Evolutionary conservation across 2,797 vertebrate genomes (phyloP), one percentile per base, ranked within the genome.

Genomic region (Chloroceryle inda): DNA sequence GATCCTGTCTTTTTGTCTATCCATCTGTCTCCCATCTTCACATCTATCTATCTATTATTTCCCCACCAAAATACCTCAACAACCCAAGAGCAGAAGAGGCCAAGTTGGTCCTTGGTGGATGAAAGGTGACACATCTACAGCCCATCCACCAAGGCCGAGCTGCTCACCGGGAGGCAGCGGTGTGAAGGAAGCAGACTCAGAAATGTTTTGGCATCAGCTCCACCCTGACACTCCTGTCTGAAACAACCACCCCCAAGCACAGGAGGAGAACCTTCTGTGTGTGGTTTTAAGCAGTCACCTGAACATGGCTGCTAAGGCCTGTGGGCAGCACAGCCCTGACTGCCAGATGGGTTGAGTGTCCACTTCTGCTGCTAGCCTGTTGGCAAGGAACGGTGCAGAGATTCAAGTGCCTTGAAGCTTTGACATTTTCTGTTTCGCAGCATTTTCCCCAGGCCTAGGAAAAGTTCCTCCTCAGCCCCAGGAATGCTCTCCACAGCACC

Each of bases 11-110:
- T 94, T 95, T 90, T 87, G 96, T 96, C 95, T 91, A 74, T 88
- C 97, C 98, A 97, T 98, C 97, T 98, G 98, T 97, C 97, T 96
- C 96, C 91, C 78, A 93, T 94, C 96, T 97, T 97, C 42, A 40
- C 68, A 94, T 94, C 91, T 69, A 77, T 85, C 76, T 67, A 88
- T 50, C 38, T 12, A 38, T 38, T 11, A 53, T 67, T 31, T 56
- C 27, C 44, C 20, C 89, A 87, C 42, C 64, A 40, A 72, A 97
- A 97, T 92, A n/a, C 13, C 67, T 96, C 93, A 94, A 79, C 88
- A 85, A 87, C 33, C 45, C 63, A 89, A 88, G 87, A 92, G 64
- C 91, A 95, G 56, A 83, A 76, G 88, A 92, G 66, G 94, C 75
- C 79, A 19, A 11, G 52, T 7, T 31, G 50, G 52, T 7, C 31